Evolutionary conservation across 2,113 vertebrate genomes (phyloP).

Genomic region (Psilopsiagon aymara): DNA sequence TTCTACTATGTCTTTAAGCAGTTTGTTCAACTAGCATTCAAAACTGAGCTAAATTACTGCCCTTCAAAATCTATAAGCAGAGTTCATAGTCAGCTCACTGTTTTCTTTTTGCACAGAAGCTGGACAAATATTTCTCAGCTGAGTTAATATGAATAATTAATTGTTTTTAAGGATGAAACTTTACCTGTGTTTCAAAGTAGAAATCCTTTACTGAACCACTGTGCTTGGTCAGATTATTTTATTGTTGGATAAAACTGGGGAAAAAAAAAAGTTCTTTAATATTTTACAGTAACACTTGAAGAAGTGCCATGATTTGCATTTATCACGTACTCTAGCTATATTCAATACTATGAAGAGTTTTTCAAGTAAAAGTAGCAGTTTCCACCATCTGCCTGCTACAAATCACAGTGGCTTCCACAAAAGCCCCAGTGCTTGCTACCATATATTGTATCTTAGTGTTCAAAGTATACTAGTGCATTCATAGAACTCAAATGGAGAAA

Average conservation of each 20-base stretch:
- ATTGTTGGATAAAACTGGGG: not conserved
- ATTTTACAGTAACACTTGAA: not conserved
- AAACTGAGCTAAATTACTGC: not conserved
- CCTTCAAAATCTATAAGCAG: not conserved
- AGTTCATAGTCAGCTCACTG: not conserved
- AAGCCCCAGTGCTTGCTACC: not conserved
- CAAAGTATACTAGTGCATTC: not conserved
- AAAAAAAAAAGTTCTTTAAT: not conserved
- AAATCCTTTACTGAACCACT: not conserved
- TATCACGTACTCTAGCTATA: not conserved
- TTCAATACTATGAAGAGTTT: not conserved
- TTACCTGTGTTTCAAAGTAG: not conserved
- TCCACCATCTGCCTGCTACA: not conserved
- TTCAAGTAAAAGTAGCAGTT: not conserved
- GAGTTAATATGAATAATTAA: not conserved
- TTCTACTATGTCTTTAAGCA: not conserved
- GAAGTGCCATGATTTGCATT: not conserved
- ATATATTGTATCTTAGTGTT: not conserved
- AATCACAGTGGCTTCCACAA: not conserved
- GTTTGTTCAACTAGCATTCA: slow-evolving; percentile 29
- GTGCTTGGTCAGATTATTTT: not conserved
- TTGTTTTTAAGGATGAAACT: not conserved
- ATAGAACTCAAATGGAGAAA: not conserved
- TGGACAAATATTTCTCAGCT: not conserved
- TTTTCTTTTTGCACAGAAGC: not conserved